phyloP scores from a whole-genome alignment of 2,888 invertebrate species.

The Gonocerus acuteangulatus region DNA sequence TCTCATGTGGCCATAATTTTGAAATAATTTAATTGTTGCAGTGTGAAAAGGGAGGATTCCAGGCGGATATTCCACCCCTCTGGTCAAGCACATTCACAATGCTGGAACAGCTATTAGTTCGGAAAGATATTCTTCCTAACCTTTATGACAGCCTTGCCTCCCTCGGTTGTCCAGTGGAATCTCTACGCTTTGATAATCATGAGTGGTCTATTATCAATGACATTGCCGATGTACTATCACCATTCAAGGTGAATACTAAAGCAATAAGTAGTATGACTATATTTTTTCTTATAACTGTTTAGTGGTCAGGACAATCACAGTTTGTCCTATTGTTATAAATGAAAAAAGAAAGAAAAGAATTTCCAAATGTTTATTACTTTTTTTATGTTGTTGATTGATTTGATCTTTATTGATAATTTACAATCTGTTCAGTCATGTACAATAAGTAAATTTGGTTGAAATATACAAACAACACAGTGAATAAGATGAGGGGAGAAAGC shows the following conservation, averaged over 20 bases:
- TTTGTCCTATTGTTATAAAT: too few species aligned
- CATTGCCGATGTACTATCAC: conserved; percentile 45
- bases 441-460: too few species aligned
- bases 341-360: too few species aligned
- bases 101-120: conserved; percentile 44
- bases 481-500: too few species aligned
- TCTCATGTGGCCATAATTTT: too few species aligned
- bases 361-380: too few species aligned
- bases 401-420: too few species aligned
- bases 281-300: neutral
- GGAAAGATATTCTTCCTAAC: conserved; percentile 42
- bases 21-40: too few species aligned
- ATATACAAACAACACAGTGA: too few species aligned
- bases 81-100: conserved; percentile 48
- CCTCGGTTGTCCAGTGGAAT: conserved; percentile 41
- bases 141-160: conserved; percentile 42
- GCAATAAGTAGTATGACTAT: too few species aligned
- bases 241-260: conserved; percentile 43
- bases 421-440: too few species aligned
- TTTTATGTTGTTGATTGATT: too few species aligned
- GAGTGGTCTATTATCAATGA: conserved; percentile 46
- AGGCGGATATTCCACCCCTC: conserved; percentile 39
- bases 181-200: conserved; percentile 41
- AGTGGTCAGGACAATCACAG: neutral
- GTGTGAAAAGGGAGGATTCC: conserved; percentile 34